Percentiles rank a stretch among this genome's conserved stretches.
Conservation (phyloP, 2,888 invertebrate species). For the Acanthosepion pharaonis region DNA sequence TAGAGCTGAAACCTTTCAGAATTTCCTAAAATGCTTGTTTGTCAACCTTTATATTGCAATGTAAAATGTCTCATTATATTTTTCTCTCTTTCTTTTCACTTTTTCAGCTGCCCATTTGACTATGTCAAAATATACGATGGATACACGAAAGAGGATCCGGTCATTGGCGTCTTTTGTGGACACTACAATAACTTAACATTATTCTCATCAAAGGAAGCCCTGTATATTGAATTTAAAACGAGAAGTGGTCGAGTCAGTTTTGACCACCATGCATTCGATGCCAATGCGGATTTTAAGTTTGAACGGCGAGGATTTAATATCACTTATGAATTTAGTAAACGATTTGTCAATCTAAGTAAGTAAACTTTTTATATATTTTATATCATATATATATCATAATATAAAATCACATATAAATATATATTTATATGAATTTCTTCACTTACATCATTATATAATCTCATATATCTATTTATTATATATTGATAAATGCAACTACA, state of each 20-base stretch:
- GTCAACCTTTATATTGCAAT: not conserved
- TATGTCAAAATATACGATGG: slow-evolving; percentile 98
- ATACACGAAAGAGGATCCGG: slow-evolving; percentile 87
- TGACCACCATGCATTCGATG: slow-evolving; percentile 61
- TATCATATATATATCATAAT: no score
- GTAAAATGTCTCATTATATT: not conserved
- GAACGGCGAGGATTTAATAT: slow-evolving; percentile 99
- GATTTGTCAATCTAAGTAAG: slow-evolving; percentile 97
- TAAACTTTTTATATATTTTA: slow-evolving; percentile 47
- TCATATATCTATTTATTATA: no score
- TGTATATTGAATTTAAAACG: slow-evolving; percentile 93
- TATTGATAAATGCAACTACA: no score
- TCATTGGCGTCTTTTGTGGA: slow-evolving; percentile 97
- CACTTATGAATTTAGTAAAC: slow-evolving; percentile 97
- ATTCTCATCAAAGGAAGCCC: slow-evolving; percentile 92
- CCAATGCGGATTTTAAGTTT: slow-evolving; percentile 66
- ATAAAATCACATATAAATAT: no score
- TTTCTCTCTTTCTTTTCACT: slow-evolving; percentile 42
- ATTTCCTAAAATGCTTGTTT: not conserved
- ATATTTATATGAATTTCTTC: no score
- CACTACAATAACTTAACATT: slow-evolving; percentile 94
- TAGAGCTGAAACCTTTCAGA: no score
- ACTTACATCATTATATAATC: no score
- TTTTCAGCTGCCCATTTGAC: slow-evolving; percentile 96
- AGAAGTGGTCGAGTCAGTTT: slow-evolving; percentile 83